These are phyloP conservation scores for Elysia crispata DNA, from an alignment of 2,888 invertebrate species.

Conservation along the genomic window DNA sequence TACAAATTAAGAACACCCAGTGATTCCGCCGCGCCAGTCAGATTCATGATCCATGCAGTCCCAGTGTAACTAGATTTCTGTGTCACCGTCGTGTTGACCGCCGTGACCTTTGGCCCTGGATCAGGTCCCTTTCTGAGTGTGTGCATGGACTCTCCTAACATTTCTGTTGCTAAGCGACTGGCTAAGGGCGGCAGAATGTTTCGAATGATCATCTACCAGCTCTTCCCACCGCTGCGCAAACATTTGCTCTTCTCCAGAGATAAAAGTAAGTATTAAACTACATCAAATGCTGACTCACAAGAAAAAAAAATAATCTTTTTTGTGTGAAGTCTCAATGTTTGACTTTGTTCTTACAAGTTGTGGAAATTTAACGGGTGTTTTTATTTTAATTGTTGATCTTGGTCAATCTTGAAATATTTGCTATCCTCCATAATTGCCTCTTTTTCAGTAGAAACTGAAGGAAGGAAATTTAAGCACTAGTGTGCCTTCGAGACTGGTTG, in stretches of 20 bases:
- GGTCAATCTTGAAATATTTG: too few relatives aligned
- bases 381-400: too few relatives aligned
- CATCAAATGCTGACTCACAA: too few relatives aligned
- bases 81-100: not conserved
- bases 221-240: constrained; percentile 70
- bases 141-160: constrained; percentile 36
- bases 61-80: not conserved
- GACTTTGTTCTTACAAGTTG: too few relatives aligned
- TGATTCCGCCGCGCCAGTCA: not conserved
- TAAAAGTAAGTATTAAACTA: constrained; percentile 61
- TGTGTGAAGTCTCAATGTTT: too few relatives aligned
- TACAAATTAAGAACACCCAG: not conserved
- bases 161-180: constrained; percentile 51
- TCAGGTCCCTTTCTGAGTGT: not conserved
- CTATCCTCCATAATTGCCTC: too few relatives aligned
- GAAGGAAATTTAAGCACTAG: too few relatives aligned
- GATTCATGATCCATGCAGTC: not conserved
- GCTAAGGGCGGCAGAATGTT: constrained; percentile 67
- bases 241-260: constrained; percentile 68
- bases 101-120: not conserved
- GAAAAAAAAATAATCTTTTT: too few relatives aligned
- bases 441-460: too few relatives aligned
- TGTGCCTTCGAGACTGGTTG: too few relatives aligned
- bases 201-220: constrained; percentile 72
- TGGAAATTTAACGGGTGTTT: too few relatives aligned